These are phyloP conservation scores for Ceryle rudis DNA, from an alignment of 2,797 vertebrate genomes.

Conservation along the genomic window DNA sequence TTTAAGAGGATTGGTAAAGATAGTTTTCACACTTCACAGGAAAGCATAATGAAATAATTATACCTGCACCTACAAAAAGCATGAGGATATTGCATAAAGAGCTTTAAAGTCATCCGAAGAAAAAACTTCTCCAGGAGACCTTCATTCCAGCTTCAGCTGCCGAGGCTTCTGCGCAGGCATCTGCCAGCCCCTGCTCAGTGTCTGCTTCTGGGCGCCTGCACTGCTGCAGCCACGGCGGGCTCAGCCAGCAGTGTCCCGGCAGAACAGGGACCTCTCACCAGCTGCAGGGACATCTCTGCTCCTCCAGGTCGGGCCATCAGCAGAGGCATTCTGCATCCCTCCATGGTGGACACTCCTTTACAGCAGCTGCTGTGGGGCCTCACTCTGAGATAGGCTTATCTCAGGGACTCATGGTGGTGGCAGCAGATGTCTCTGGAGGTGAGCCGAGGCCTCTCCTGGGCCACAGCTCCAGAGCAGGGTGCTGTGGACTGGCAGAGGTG, in stretches of 20 bases:
- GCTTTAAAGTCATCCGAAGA: conserved; percentile 63
- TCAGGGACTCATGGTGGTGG: rapidly evolving
- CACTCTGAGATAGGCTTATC: background rate
- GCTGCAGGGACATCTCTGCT: background rate
- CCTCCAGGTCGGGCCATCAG: rapidly evolving
- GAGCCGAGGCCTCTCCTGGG: background rate
- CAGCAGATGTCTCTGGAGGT: background rate
- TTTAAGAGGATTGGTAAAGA: conserved; percentile 83
- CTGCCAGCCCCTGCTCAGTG: background rate
- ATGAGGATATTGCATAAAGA: conserved; percentile 80
- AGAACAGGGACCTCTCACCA: rapidly evolving
- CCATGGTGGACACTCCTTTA: rapidly evolving
- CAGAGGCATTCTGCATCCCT: background rate
- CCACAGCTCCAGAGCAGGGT: background rate
- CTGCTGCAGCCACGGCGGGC: rapidly evolving
- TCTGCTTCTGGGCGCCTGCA: background rate
- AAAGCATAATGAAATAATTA: conserved; percentile 88
- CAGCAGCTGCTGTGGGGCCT: rapidly evolving
- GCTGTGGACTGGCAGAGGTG: background rate
- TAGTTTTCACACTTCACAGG: conserved; percentile 87
- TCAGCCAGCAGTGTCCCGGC: background rate
- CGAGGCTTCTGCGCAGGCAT: background rate
- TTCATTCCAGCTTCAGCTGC: background rate
- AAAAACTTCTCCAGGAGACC: conserved; percentile 35
- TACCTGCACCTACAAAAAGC: conserved; percentile 80